Percentiles rank a stretch among this genome's conserved stretches.
Conservation (phyloP, 2,113 vertebrate species). For the Centropus unirufus region DNA sequence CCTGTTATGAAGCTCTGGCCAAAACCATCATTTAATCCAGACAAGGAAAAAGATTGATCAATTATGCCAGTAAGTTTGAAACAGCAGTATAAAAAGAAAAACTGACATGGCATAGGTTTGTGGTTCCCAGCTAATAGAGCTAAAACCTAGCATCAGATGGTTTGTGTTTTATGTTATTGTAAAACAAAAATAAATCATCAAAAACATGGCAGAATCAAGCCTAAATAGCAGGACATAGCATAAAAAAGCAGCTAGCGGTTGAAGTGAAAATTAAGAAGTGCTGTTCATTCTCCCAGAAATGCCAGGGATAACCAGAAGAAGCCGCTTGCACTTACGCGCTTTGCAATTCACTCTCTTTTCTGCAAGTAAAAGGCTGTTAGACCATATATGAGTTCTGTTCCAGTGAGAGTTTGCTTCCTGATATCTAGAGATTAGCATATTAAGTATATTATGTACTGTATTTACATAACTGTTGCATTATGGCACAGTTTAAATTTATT, state of each 20-base stretch:
- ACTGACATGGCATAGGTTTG: conserved; percentile 43
- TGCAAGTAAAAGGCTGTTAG: background rate
- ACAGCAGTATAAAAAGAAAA: conserved; percentile 52
- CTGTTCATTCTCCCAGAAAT: conserved; percentile 33
- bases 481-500: background rate
- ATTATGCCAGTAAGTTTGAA: conserved; percentile 64
- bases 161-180: conserved; percentile 62
- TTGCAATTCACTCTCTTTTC: background rate
- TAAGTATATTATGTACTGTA: conserved; percentile 3
- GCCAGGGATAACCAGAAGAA: conserved; percentile 51
- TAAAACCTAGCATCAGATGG: conserved; percentile 38
- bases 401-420: background rate
- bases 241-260: conserved; percentile 46
- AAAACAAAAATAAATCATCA: conserved; percentile 71
- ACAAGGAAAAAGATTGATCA: conserved; percentile 49
- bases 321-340: background rate
- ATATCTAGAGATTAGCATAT: conserved; percentile 40
- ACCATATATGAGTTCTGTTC: background rate
- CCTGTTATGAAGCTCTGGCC: conserved; percentile 13
- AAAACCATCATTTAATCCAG: conserved; percentile 67
- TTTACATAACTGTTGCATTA: conserved; percentile 26
- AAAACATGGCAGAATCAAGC: conserved; percentile 67
- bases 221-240: conserved; percentile 39
- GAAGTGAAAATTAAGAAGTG: conserved; percentile 48
- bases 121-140: conserved; percentile 40